Evolutionary conservation across 2,113 vertebrate species (phyloP), one percentile per base, ranked within the genome.

Genomic region (Ivindomyrus marchei): DNA sequence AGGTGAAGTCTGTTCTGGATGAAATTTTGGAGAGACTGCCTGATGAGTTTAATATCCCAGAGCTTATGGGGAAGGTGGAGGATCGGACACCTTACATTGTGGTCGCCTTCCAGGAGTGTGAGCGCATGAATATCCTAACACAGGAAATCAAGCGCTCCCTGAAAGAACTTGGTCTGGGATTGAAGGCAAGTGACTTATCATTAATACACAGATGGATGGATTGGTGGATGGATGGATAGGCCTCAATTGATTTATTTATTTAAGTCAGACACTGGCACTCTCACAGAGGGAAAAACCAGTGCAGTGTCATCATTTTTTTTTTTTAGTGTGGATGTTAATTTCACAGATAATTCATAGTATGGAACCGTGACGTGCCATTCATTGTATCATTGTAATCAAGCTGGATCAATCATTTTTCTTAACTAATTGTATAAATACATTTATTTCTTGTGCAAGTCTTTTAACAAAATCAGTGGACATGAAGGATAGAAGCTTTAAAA

Each of bases 31-130:
- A 99, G 93, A 98, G 95, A 89, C 90, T 99, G n/a, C 94, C 94
- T 0, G 98, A 99, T 0, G 96, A 97, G 90, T 99, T 99, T 92
- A 97, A 97, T 95, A 94, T 98, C 91, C 36, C 91, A 0, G 98
- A 99, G 91, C 94, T 99, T 92, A 93, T 97, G 94, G 95, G 93
- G 0, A 98, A 93, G 90, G 96, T 95, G 27, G 97, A 98, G 92
- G 97, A 98, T 88, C 96, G 96, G 92, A 98, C 97, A 0, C 98
- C 98, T 0, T 99, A 97, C 2, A 89, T 96, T 0, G 97, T 97
- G 53, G 98, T 99, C 31, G 97, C 94, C 3, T 94, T 99, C 46
- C 98, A 99, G 95, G 98, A 99, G 93, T 99, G 98, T 2, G 97
- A 98, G 52, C 95, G 96, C 88, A 98, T 99, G 97, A 99, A 99